A percentile compares a stretch with the other conserved stretches of the same genome.
Conservation (phyloP, 1,140 invertebrate species). For the Leptopilina boulardi region DNA sequence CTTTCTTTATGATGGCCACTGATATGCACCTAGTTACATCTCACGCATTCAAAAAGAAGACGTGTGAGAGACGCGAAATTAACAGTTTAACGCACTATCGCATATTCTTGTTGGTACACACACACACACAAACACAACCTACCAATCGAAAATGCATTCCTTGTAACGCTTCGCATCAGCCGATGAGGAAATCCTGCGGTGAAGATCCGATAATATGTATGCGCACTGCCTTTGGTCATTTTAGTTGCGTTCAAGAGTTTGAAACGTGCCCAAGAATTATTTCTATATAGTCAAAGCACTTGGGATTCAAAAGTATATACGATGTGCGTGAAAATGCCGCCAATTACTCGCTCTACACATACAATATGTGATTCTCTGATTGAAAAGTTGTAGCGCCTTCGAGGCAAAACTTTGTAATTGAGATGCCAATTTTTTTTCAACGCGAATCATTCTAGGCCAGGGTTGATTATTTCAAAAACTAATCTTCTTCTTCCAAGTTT, state of each 20-base stretch:
- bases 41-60: neutral
- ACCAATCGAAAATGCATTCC: slow-evolving; percentile 38
- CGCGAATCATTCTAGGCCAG: slow-evolving; percentile 7
- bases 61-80: slow-evolving; percentile 42
- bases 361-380: neutral
- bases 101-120: slow-evolving; percentile 45
- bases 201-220: slow-evolving; percentile 47
- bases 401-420: slow-evolving; percentile 1
- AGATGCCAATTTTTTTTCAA: slow-evolving; percentile 14
- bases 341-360: slow-evolving; percentile 1
- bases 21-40: slow-evolving; percentile 31
- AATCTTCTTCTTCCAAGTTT: neutral
- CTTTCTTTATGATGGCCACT: slow-evolving; percentile 27
- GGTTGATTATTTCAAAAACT: neutral
- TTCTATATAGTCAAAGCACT: neutral
- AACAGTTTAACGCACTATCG: slow-evolving; percentile 54
- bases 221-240: slow-evolving; percentile 11
- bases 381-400: neutral
- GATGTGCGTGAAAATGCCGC: neutral
- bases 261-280: neutral
- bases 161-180: slow-evolving; percentile 48
- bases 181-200: slow-evolving; percentile 52
- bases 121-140: too few relatives aligned
- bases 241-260: slow-evolving; percentile 1
- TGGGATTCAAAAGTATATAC: neutral